Evolutionary conservation across 2,888 invertebrate species (phyloP).

Genomic region (Bedellia somnulentella): DNA sequence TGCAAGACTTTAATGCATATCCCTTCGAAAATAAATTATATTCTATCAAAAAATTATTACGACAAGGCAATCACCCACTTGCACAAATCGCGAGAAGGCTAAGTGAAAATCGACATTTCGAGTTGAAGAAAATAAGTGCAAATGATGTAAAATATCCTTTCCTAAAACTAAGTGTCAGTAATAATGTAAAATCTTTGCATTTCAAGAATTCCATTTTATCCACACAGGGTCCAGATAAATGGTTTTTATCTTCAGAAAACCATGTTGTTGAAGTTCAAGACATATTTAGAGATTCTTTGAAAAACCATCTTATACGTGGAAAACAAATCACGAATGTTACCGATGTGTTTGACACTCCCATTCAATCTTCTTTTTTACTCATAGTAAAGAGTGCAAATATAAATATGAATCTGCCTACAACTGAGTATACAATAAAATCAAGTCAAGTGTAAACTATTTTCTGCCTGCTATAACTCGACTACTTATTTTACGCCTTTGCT

Average conservation of each 20-base stretch:
- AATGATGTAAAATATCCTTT: no score
- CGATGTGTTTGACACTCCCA: neutral
- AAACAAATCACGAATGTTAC: constrained; percentile 1
- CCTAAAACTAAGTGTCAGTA: no score
- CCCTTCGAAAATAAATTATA: constrained; percentile 6
- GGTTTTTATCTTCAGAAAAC: constrained; percentile 5
- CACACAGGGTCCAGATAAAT: constrained; percentile 8
- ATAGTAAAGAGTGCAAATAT: no score
- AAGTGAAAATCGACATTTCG: neutral
- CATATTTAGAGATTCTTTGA: constrained; percentile 1
- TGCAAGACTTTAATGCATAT: constrained; percentile 8
- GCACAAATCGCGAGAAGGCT: constrained; percentile 8
- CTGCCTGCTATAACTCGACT: no score
- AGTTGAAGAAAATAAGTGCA: no score
- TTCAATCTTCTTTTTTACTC: neutral
- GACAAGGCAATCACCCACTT: constrained; percentile 9
- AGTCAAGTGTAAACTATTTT: no score
- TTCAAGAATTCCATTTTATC: constrained; percentile 3
- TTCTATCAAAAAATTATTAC: constrained; percentile 3
- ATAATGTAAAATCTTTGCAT: no score
- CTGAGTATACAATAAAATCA: no score
- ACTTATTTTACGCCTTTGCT: no score
- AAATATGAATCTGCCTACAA: no score
- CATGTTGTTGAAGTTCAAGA: constrained; percentile 3
- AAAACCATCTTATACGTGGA: no score